Percentiles rank a stretch among this genome's conserved stretches.
These are phyloP conservation scores for Melanotaenia pygmaea DNA, from an alignment of 2,797 vertebrate genomes.

Conservation along the genomic window DNA sequence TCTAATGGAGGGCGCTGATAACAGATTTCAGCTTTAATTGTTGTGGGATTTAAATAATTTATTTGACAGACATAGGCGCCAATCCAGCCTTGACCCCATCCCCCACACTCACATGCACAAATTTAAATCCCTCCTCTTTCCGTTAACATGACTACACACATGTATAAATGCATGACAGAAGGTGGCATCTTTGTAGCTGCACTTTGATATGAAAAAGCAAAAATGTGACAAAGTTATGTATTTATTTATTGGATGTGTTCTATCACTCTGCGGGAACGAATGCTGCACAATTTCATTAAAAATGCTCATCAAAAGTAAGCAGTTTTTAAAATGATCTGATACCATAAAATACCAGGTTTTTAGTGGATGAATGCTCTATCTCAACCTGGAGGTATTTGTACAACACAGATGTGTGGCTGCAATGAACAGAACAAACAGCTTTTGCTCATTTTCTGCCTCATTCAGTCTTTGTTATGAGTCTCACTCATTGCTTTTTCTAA, in stretches of 20 bases:
- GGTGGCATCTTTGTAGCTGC: constrained; percentile 7
- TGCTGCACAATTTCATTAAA: constrained; percentile 12
- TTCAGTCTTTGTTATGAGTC: constrained; percentile 7
- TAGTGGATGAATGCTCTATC: not conserved
- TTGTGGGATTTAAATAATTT: constrained; percentile 85
- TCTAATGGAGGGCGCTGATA: constrained; percentile 75
- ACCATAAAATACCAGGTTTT: not conserved
- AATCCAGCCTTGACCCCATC: constrained; percentile 53
- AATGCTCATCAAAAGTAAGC: constrained; percentile 30
- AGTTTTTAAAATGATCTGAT: constrained; percentile 3
- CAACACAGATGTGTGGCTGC: constrained; percentile 24
- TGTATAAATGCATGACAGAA: constrained; percentile 14
- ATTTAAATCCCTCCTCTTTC: constrained; percentile 3
- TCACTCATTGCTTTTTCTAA: constrained; percentile 32
- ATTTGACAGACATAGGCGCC: constrained; percentile 76
- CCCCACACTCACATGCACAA: constrained; percentile 40
- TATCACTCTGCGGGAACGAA: constrained; percentile 17
- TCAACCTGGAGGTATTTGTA: constrained; percentile 25
- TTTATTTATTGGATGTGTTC: constrained; percentile 8
- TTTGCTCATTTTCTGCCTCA: constrained; percentile 22
- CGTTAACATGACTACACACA: constrained; percentile 25
- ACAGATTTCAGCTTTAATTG: constrained; percentile 82
- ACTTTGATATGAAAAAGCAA: constrained; percentile 16
- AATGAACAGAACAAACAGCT: constrained; percentile 18
- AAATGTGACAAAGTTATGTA: not conserved